These are phyloP conservation scores for Fratercula arctica DNA, from an alignment of 2,797 vertebrate species.

Conservation along the genomic window DNA sequence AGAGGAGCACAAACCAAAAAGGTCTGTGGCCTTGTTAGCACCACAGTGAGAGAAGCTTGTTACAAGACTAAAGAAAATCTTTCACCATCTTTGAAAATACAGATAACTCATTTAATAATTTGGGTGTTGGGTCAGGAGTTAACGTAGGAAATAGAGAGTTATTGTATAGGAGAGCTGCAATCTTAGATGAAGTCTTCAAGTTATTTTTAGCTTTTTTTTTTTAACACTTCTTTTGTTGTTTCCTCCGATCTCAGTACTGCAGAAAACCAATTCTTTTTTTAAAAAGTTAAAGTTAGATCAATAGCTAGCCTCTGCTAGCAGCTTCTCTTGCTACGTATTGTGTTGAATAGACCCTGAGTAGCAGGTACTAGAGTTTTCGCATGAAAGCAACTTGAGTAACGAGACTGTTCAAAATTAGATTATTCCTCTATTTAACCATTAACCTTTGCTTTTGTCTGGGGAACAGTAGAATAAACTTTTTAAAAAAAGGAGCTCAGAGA, in stretches of 20 bases:
- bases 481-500: not conserved
- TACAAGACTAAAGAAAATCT: not conserved
- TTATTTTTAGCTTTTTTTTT: not conserved
- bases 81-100: not conserved
- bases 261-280: not conserved
- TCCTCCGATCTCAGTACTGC: not conserved
- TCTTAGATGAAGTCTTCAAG: not conserved
- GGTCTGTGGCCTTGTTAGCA: not conserved
- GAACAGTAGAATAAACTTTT: not conserved
- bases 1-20: not conserved
- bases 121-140: not conserved
- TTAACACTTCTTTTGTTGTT: not conserved
- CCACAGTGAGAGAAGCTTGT: not conserved
- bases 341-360: not conserved
- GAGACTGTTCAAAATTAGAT: not conserved
- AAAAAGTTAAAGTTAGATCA: not conserved
- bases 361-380: not conserved
- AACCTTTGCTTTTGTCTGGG: not conserved
- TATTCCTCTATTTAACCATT: not conserved
- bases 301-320: not conserved
- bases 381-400: not conserved
- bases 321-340: not conserved
- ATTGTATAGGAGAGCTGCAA: not conserved
- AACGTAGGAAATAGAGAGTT: not conserved
- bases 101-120: not conserved